Evolutionary conservation across 2,113 vertebrate species (phyloP).

Genomic region (Xenus cinereus): DNA sequence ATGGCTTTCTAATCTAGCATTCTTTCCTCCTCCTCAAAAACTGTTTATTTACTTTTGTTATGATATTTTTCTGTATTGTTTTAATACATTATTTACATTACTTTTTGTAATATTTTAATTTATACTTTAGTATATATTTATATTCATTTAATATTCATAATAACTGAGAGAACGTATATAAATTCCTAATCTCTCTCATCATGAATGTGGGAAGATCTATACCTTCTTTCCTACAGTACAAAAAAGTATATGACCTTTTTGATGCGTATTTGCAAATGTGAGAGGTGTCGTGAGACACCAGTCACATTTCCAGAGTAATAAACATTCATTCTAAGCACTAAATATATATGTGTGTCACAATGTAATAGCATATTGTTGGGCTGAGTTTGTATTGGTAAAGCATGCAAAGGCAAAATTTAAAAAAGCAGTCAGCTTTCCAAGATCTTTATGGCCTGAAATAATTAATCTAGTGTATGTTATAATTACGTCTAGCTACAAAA

Average conservation of each 20-base stretch:
- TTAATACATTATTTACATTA: not conserved
- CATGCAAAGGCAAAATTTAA: not conserved
- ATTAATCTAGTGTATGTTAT: not conserved
- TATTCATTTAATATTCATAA: not conserved
- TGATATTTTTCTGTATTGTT: not conserved
- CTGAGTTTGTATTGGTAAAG: not conserved
- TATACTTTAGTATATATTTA: not conserved
- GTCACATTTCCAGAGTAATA: not conserved
- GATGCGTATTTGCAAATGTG: not conserved
- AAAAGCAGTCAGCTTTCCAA: not conserved
- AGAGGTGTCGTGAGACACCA: not conserved
- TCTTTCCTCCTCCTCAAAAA: not conserved
- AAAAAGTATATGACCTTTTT: not conserved
- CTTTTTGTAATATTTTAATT: not conserved
- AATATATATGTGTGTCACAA: not conserved
- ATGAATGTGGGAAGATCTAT: not conserved
- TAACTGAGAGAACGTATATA: not conserved
- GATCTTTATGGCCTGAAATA: not conserved
- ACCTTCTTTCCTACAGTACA: not conserved
- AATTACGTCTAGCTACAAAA: slow-evolving; percentile 20
- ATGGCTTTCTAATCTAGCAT: not conserved
- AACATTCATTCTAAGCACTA: not conserved
- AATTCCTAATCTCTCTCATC: not conserved
- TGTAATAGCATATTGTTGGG: not conserved
- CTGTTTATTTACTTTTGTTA: not conserved